Conservation (phyloP, 2,797 vertebrate species). For the Xiphophorus birchmanni region DNA sequence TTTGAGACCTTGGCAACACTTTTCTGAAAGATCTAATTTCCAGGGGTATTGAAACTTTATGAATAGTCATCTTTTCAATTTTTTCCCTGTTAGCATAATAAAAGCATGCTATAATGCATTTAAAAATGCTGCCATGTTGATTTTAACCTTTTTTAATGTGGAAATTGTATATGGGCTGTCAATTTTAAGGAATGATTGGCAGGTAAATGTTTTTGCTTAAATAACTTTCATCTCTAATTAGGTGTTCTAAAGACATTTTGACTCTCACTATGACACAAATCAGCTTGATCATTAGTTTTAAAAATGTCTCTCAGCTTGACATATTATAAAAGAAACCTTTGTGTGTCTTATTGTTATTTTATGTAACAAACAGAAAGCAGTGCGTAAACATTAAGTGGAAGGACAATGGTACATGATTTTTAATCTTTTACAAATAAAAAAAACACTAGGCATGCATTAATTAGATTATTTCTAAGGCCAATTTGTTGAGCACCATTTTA, state of each 20-base stretch:
- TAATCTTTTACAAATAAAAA: background rate
- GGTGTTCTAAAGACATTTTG: background rate
- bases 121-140: background rate
- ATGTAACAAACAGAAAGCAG: background rate
- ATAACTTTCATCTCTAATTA: background rate
- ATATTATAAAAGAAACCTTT: background rate
- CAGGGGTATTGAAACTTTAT: background rate
- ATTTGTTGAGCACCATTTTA: background rate
- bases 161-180: background rate
- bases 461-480: no score
- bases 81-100: background rate
- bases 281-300: background rate
- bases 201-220: background rate
- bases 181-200: background rate
- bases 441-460: no score
- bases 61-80: background rate
- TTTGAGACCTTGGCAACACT: conserved; percentile 3
- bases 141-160: background rate
- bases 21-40: background rate
- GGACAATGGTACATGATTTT: no score
- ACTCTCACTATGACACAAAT: background rate
- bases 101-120: background rate
- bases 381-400: background rate
- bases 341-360: background rate
- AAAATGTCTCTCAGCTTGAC: background rate